These are phyloP conservation scores for Eupithecia tripunctaria DNA, from an alignment of 2,888 invertebrate genomes.

Conservation along the genomic window DNA sequence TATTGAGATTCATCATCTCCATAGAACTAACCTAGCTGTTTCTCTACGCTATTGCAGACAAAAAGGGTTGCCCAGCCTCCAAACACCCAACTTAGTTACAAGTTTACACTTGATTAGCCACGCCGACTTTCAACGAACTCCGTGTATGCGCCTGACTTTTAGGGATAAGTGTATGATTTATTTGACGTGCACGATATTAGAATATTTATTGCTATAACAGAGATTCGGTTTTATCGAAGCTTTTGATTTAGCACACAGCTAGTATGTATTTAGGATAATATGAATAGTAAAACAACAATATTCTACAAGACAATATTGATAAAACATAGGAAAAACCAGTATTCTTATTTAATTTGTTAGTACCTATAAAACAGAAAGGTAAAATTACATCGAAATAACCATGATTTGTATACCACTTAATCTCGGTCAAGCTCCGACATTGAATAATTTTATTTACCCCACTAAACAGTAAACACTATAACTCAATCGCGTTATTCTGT, in stretches of 20 bases:
- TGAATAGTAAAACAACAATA: not conserved
- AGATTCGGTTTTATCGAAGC: not conserved
- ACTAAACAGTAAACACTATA: slow-evolving; percentile 52
- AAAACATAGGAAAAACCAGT: not conserved
- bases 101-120: slow-evolving; percentile 77
- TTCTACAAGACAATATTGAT: not conserved
- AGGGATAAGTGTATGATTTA: slow-evolving; percentile 50
- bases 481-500: slow-evolving; percentile 45
- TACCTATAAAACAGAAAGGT: not conserved
- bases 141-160: slow-evolving; percentile 53
- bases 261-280: not conserved
- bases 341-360: not conserved
- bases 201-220: slow-evolving; percentile 52
- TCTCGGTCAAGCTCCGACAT: slow-evolving; percentile 21
- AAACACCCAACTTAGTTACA: slow-evolving; percentile 61
- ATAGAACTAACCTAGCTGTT: slow-evolving; percentile 12
- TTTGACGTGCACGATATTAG: slow-evolving; percentile 49
- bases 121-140: slow-evolving; percentile 58
- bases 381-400: slow-evolving; percentile 4
- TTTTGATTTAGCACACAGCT: not conserved
- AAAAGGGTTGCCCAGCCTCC: slow-evolving; percentile 47
- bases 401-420: slow-evolving; percentile 15
- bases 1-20: not conserved
- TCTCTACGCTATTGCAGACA: slow-evolving; percentile 10
- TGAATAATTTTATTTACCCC: slow-evolving; percentile 31